A percentile compares a stretch with the other conserved stretches of the same genome.
Evolutionary conservation across 2,888 invertebrate genomes (phyloP).

Genomic region (Lepidocyrtoides sp.): DNA sequence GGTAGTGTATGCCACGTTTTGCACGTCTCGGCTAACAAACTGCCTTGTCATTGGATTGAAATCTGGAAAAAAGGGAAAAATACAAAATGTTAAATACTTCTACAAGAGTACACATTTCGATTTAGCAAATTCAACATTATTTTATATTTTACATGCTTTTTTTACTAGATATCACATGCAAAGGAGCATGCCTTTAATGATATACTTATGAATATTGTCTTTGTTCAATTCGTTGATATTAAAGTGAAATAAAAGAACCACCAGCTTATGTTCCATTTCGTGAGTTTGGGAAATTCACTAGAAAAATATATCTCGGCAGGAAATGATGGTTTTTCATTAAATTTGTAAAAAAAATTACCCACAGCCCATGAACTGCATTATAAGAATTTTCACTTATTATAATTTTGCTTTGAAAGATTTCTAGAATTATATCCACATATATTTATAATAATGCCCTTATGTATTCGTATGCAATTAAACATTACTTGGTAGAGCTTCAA

Average conservation of each 20-base stretch:
- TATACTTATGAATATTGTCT: not conserved
- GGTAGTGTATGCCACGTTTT: constrained; percentile 1
- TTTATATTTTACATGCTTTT: too few relatives aligned
- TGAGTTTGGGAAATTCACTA: constrained; percentile 1
- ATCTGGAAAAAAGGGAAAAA: constrained; percentile 63
- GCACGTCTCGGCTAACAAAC: constrained; percentile 46
- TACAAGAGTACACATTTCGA: too few relatives aligned
- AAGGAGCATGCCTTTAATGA: too few relatives aligned
- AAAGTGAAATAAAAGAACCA: not conserved
- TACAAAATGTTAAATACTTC: not conserved
- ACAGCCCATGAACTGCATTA: not conserved
- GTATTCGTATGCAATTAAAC: too few relatives aligned
- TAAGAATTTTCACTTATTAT: too few relatives aligned
- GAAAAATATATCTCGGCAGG: constrained; percentile 28
- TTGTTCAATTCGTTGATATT: not conserved
- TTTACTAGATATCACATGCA: too few relatives aligned
- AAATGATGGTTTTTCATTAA: constrained; percentile 42
- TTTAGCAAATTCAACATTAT: too few relatives aligned
- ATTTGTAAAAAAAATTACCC: not conserved
- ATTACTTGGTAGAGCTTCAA: too few relatives aligned
- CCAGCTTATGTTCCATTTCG: not conserved
- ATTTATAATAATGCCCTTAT: too few relatives aligned
- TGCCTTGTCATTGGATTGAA: constrained; percentile 68
- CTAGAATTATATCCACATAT: too few relatives aligned
- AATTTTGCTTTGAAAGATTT: too few relatives aligned